phyloP scores from a whole-genome alignment of 2,888 invertebrate genomes.

The Pseudococcus viburni region DNA sequence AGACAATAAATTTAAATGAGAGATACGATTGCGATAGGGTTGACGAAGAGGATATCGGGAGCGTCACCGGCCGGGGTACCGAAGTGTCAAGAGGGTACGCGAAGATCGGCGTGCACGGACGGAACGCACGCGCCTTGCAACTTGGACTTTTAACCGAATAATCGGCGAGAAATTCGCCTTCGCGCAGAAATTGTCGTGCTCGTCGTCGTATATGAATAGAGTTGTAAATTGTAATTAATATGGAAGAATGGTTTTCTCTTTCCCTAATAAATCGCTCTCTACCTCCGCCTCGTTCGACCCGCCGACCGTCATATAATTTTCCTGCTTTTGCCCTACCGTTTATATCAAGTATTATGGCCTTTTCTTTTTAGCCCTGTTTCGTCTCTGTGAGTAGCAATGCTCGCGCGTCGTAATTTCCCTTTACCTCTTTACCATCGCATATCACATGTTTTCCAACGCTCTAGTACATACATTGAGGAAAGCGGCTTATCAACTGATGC shows the following conservation, averaged over 20 bases:
- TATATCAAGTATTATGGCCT: constrained; percentile 3
- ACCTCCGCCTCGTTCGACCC: constrained; percentile 10
- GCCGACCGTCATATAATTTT: constrained; percentile 39
- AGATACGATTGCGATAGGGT: constrained; percentile 65
- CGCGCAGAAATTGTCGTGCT: constrained; percentile 52
- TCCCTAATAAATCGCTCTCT: constrained; percentile 61
- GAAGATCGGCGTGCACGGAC: constrained; percentile 54
- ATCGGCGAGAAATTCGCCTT: constrained; percentile 54
- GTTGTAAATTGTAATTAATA: constrained; percentile 65
- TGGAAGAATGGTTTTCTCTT: constrained; percentile 65
- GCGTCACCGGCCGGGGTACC: neutral
- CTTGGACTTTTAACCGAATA: constrained; percentile 11
- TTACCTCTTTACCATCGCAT: neutral
- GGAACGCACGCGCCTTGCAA: constrained; percentile 41
- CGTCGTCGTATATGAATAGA: constrained; percentile 63
- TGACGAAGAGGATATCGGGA: constrained; percentile 34
- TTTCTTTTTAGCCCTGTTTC: constrained; percentile 8
- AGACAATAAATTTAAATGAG: constrained; percentile 65
- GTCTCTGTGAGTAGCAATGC: neutral
- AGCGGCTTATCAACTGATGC: too few species aligned
- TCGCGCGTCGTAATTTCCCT: neutral
- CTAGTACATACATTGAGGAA: too few species aligned
- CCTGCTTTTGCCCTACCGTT: neutral
- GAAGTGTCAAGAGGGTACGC: neutral
- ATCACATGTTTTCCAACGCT: neutral